These are phyloP conservation scores for Eulemur albifrons DNA, from an alignment of 2,797 vertebrate genomes.

Conservation along the genomic window DNA sequence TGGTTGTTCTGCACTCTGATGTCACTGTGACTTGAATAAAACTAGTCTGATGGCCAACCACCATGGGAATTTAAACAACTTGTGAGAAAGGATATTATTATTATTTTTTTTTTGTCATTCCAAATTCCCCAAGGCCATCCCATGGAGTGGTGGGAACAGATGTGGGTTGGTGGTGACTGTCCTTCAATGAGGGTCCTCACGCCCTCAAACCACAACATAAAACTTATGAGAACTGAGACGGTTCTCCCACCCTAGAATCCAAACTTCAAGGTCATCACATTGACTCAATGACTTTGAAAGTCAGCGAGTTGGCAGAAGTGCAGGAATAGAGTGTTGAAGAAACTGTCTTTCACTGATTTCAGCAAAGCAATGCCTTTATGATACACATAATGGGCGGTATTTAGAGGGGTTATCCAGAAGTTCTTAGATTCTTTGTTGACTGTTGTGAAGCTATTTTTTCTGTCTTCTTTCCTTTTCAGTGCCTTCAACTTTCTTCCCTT, in stretches of 20 bases:
- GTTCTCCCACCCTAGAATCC: background rate
- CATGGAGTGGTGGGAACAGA: background rate
- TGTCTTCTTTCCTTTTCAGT: background rate
- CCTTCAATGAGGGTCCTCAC: background rate
- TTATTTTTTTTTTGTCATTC: background rate
- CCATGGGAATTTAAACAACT: conserved; percentile 32
- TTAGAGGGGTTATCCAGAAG: background rate
- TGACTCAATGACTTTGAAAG: background rate
- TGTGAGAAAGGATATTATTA: background rate
- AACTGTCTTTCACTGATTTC: background rate
- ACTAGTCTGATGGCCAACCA: conserved; percentile 48
- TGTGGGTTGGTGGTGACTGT: background rate
- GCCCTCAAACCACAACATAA: fast-evolving
- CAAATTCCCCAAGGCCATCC: background rate
- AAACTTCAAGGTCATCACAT: background rate
- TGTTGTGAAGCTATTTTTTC: background rate
- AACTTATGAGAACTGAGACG: background rate
- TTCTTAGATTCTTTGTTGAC: background rate
- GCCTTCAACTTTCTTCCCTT: background rate
- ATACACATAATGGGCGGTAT: fast-evolving
- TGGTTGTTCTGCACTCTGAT: conserved; percentile 8
- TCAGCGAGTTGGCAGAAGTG: background rate
- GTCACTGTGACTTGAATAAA: conserved; percentile 42
- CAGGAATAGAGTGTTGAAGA: background rate
- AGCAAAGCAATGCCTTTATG: background rate